These are phyloP conservation scores for Teleogryllus occipitalis DNA, from an alignment of 1,140 invertebrate species.

Conservation along the genomic window DNA sequence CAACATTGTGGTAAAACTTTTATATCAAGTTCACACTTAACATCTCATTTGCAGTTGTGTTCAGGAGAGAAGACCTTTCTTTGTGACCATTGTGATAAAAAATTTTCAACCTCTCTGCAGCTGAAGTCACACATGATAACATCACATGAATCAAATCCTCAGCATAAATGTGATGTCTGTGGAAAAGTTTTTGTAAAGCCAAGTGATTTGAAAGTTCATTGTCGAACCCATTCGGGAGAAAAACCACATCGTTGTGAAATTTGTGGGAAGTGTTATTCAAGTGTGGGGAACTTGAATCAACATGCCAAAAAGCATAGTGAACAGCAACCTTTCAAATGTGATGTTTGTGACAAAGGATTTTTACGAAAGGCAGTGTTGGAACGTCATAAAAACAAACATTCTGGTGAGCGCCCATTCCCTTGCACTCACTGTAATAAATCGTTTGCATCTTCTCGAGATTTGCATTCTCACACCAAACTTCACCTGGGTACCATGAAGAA, in stretches of 20 bases:
- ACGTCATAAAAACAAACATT: conserved; percentile 28
- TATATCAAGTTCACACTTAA: conserved; percentile 19
- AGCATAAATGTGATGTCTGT: conserved; percentile 27
- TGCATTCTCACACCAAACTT: conserved; percentile 24
- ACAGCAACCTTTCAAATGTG: conserved; percentile 56
- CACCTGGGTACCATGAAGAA: conserved; percentile 19
- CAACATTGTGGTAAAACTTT: conserved; percentile 26
- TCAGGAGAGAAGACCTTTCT: conserved; percentile 1
- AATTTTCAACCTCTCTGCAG: conserved; percentile 2
- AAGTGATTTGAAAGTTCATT: conserved; percentile 28
- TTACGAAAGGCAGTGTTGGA: conserved; percentile 7
- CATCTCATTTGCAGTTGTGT: conserved; percentile 18
- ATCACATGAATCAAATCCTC: conserved; percentile 9
- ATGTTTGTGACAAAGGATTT: conserved; percentile 50
- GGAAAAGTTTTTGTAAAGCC: conserved; percentile 28
- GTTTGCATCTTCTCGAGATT: conserved; percentile 38
- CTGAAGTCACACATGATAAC: conserved; percentile 12
- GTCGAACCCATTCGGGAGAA: conserved; percentile 37
- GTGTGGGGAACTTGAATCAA: conserved; percentile 32
- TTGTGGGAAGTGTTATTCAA: conserved; percentile 49
- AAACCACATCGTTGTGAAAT: conserved; percentile 49
- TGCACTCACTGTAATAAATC: conserved; percentile 48
- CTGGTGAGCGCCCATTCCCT: conserved; percentile 34
- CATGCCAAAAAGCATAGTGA: conserved; percentile 32
- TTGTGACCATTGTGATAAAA: conserved; percentile 17